Percentiles rank a stretch among this genome's conserved stretches.
Conservation (phyloP, 2,113 vertebrate genomes). For the Pipa parva region DNA sequence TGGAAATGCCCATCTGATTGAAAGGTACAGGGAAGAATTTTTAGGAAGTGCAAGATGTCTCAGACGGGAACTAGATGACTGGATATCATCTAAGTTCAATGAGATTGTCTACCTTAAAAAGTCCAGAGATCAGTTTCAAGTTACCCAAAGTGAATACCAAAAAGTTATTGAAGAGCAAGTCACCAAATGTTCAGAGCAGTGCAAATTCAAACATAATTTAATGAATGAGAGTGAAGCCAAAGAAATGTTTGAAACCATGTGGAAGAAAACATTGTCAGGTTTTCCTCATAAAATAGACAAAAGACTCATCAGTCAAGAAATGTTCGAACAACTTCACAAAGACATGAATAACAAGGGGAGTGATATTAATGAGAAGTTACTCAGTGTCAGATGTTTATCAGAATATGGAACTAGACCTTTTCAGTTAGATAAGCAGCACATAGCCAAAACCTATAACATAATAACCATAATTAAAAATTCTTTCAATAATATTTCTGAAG, state of each 20-base stretch:
- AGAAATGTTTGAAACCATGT: constrained; percentile 58
- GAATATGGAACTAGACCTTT: constrained; percentile 16
- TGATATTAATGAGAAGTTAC: constrained; percentile 51
- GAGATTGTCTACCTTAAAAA: constrained; percentile 47
- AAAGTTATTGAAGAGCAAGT: constrained; percentile 49
- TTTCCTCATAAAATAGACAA: constrained; percentile 42
- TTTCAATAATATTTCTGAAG: constrained; percentile 24
- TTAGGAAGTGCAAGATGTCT: constrained; percentile 47
- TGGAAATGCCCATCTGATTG: constrained; percentile 39
- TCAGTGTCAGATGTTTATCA: constrained; percentile 43
- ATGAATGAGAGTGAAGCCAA: too few species aligned
- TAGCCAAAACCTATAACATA: neutral
- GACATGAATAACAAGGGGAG: constrained; percentile 50
- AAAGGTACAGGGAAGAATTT: constrained; percentile 53
- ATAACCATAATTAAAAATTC: neutral
- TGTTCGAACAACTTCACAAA: constrained; percentile 49
- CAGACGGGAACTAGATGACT: constrained; percentile 41
- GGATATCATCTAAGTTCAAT: constrained; percentile 40
- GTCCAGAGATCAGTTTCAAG: constrained; percentile 37
- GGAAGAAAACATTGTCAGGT: constrained; percentile 49
- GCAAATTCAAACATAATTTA: too few species aligned
- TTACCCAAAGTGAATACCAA: neutral
- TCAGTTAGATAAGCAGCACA: constrained; percentile 51
- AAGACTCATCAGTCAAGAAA: constrained; percentile 51
- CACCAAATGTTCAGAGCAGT: constrained; percentile 46